phyloP scores from a whole-genome alignment of 2,113 vertebrate species.

The Camelus dromedarius region DNA sequence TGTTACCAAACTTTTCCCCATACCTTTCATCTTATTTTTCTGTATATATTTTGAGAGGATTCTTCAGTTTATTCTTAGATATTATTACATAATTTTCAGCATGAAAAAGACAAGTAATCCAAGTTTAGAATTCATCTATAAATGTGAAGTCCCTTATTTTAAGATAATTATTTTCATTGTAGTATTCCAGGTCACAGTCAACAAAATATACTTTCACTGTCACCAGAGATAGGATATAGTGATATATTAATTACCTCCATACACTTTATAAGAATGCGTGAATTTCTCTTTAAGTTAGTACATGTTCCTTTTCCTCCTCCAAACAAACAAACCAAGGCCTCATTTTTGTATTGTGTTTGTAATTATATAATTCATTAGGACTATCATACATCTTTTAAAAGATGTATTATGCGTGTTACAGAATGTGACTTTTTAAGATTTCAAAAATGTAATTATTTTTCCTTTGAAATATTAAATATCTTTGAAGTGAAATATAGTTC shows the following conservation, averaged over 20 bases:
- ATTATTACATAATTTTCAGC: neutral
- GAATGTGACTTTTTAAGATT: neutral
- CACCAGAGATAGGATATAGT: neutral
- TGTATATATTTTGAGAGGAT: neutral
- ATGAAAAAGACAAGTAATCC: neutral
- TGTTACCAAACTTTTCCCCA: neutral
- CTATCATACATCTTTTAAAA: neutral
- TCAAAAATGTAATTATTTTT: neutral
- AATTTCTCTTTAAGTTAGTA: neutral
- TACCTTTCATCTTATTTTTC: neutral
- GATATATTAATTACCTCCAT: neutral
- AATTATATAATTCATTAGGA: neutral
- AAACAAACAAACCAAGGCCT: neutral
- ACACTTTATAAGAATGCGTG: neutral
- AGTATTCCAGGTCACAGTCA: neutral
- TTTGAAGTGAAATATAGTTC: neutral
- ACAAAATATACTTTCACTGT: constrained; percentile 11
- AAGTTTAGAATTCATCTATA: neutral
- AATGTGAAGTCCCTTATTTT: neutral
- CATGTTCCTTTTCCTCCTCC: neutral
- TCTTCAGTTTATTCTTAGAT: neutral
- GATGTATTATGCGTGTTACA: neutral
- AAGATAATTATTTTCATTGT: neutral
- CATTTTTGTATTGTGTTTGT: neutral
- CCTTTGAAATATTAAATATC: constrained; percentile 23